Evolutionary conservation across 2,797 vertebrate genomes (phyloP), one percentile per base, ranked within the genome.

Genomic region (Microctenopoma stevenorrisi): DNA sequence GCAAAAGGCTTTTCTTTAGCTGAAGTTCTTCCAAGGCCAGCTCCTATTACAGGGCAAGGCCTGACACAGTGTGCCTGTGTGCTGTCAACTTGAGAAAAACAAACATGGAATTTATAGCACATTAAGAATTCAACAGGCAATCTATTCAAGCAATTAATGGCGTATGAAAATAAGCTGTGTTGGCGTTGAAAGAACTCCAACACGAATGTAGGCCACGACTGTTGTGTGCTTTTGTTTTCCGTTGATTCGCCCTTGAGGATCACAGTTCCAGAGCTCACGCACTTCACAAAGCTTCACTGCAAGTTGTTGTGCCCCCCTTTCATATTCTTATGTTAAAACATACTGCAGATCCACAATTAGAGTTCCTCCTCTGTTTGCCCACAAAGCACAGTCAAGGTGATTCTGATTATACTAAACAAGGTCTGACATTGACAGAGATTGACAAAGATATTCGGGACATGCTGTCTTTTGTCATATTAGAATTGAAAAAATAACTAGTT

Each of bases 51-150:
- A 90, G 87, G 86, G 84, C 87, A 71, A 78, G 75, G 83, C 81
- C 82, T 62, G 88, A 88, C 82, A 90, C 87, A 87, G 86, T 85
- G 60, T 87, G 92, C 86, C 81, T 89, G 86, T 49, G 82, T 72
- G 82, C 85, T 90, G 93, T 92, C 92, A 93, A 91, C 87, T 85
- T 72, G 48, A 68, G 65, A 85, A 91, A 93, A 93, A 94, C 92
- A 94, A 94, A 93, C 92, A 93, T 53, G 84, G 91, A 91, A 92
- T 92, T 93, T 92, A 92, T 92, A 92, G 88, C 90, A 86, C 91
- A 93, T 93, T 93, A 94, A 93, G 91, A 93, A 94, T 94, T 93
- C 92, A 94, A 93, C 92, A 93, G 91, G 91, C 93, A 93, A 94
- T 93, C 92, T 93, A 93, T 93, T 94, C 92, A 90, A 81, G 91